Evolutionary conservation across 2,888 invertebrate genomes (phyloP), one percentile per base, ranked within the genome.

Genomic region (Pharmacophagus antenor): DNA sequence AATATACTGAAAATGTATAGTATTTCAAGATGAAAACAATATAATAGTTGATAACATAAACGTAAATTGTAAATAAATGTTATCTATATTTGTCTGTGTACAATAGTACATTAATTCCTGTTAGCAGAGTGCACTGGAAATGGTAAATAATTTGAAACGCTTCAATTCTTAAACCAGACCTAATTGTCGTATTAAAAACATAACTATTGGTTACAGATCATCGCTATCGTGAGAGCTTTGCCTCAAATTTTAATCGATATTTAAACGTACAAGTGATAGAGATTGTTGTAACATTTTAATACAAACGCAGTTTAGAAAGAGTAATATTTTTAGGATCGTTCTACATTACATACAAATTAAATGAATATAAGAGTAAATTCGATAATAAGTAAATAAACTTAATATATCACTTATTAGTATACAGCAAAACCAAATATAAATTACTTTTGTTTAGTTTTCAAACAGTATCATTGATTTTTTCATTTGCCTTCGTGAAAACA

Each of bases 191-290:
- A 47, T 61, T 48, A 50, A 42, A 31, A 61, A 48, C 56, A 56
- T 41, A 49, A 51, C 46, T 21, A 52, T 56, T 61, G 44, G 52
- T 31, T 56, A 52, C 48, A 48, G 56, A 37, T 56, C 61, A 47
- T 52, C 47, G 56, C n/a, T 47, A 56, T 42, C 61, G 61, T 61
- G 61, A 47, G 56, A 61, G 50, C 12, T 58, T 52, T 44, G 37
- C 37, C 10, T n/a, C 37, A 2, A 37, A 15, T n/a, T n/a, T 37
- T 37, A n/a, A 37, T 37, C n/a, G 37, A 37, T 37, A 8, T 37
- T 37, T 3, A 37, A 1, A 15, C 1, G 4, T 37, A 37, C 37
- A 3, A n/a, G 15, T 4, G 12, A 31, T 10, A 31, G 1, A 12
- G 37, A 37, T 37, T 37, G 6, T n/a, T 15, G n/a, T n/a, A 37